phyloP scores from a whole-genome alignment of 1,140 invertebrate species.

The Apocrypta bakeri region DNA sequence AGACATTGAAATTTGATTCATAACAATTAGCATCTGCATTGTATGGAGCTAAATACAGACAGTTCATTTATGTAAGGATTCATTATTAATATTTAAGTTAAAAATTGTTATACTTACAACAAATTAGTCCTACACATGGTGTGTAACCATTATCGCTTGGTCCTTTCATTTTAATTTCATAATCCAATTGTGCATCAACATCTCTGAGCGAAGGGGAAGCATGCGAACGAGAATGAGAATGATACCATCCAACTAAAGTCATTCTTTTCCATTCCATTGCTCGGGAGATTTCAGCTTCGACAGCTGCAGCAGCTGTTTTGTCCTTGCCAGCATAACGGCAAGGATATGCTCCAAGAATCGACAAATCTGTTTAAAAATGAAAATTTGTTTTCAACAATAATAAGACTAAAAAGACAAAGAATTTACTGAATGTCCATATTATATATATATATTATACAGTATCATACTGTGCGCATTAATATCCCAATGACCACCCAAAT shows the following conservation, averaged over 20 bases:
- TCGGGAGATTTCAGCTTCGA: conserved; percentile 88
- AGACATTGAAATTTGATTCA: conserved; percentile 89
- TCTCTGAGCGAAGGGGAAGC: conserved; percentile 92
- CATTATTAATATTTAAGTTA: background rate
- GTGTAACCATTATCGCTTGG: conserved; percentile 91
- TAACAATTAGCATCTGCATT: conserved; percentile 85
- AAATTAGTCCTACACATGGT: conserved; percentile 94
- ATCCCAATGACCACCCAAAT: conserved; percentile 95
- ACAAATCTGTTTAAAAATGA: conserved; percentile 80
- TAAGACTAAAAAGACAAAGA: background rate
- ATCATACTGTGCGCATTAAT: conserved; percentile 91
- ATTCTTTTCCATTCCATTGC: conserved; percentile 88
- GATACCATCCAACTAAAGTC: conserved; percentile 95
- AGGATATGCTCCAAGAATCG: conserved; percentile 92
- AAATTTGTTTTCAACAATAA: conserved; percentile 23
- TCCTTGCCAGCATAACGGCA: conserved; percentile 89
- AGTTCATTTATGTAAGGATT: conserved; percentile 49
- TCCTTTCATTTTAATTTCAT: conserved; percentile 96
- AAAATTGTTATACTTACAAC: conserved; percentile 79
- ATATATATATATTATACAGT: background rate
- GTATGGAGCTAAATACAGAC: conserved; percentile 84
- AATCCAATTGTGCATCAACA: conserved; percentile 93
- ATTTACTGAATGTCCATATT: background rate
- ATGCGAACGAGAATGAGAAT: conserved; percentile 93
- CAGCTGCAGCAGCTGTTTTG: conserved; percentile 80